Evolutionary conservation across 2,888 invertebrate species (phyloP), one percentile per base, ranked within the genome.

Genomic region (Mythimna ferrago): DNA sequence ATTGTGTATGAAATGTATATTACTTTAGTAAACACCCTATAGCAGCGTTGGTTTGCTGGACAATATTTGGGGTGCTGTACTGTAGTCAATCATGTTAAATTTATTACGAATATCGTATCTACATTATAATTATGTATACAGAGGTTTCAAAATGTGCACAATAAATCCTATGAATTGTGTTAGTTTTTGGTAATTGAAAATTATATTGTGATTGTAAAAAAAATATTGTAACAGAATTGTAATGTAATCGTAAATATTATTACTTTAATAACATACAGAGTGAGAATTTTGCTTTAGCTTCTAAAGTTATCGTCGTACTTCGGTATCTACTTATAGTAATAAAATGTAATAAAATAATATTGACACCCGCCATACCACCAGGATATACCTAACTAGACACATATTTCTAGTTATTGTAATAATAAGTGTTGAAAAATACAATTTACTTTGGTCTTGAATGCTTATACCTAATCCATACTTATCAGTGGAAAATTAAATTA

Each of bases 51-150:
- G 89, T 91, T 92, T 90, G 94, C 93, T 93, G 94, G 93, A 94
- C 93, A 93, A 92, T 93, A 92, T 91, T 90, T 88, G 90, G 94
- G 95, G 94, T 93, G 92, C 90, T 92, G 92, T 93, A 93, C 88
- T 92, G 93, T 95, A 95, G 95, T 94, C 94, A 94, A 95, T 94
- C 95, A 95, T 94, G 94, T 94, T 94, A 92, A 91, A 92, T 89
- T 91, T 88, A 89, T 84, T 89, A 88, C 86, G 86, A 91, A 91
- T 89, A 91, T 91, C 90, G 87, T 93, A 92, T 92, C 89, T 93
- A 92, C 92, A 89, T 91, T 73, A 77, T 77, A 72, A 78, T 88
- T 78, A 83, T 81, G 65, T 85, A 89, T 90, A 93, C 91, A 93
- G 91, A 91, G 90, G 88, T 93, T 94, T 92, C 89, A 88, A 87